Base-by-base conservation (phyloP, 2,888 invertebrate species). In the Galerucella nymphaeae region DNA sequence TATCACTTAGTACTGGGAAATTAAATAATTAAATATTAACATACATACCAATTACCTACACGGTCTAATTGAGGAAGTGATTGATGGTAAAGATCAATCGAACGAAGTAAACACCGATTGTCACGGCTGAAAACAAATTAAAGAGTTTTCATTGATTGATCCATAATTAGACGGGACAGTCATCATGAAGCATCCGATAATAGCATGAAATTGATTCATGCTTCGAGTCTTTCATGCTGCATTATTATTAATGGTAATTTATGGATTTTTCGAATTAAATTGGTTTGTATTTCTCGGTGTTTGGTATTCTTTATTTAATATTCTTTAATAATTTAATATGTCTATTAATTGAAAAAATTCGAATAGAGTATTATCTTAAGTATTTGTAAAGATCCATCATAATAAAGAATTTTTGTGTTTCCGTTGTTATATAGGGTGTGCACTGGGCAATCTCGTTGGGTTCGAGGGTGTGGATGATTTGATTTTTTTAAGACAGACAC, bases 81-180 rank as follows among this genome's bases (percentile, higher is more conserved):
- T 67, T 59, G 23, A 67, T 67, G 45, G 48, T 48, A 67, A n/a
- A 67, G 59, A 67, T 67, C 67, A 20, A 67, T 59, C 59, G 59
- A 45, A 67, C 42, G 59, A 41, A n/a, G 59, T 45, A 61, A 67
- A 58, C 65, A 41, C 59, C 53, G 58, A 58, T 48, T 70, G 70
- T 58, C 70, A 65, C 70, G 65, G 58, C 38, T 65, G 45, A 20
- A 71, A 58, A 61, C 66, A 66, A 41, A 61, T 71, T 66, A 61
- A 71, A 66, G 23, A 61, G 50, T 20, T 45, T n/a, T 70, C 66
- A 71, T 66, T 66, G 71, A 71, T 71, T 66, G 66, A 66, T 71
- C 71, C 61, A 71, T 71, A 66, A 66, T 66, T 42, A 50, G 66
- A 71, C 71, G 50, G 61, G 50, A 61, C 38, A 66, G 45, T 66